Percentiles rank a stretch among this genome's conserved stretches.
Evolutionary conservation across 2,888 invertebrate genomes (phyloP).

Genomic region (Amblyteles armatorius): DNA sequence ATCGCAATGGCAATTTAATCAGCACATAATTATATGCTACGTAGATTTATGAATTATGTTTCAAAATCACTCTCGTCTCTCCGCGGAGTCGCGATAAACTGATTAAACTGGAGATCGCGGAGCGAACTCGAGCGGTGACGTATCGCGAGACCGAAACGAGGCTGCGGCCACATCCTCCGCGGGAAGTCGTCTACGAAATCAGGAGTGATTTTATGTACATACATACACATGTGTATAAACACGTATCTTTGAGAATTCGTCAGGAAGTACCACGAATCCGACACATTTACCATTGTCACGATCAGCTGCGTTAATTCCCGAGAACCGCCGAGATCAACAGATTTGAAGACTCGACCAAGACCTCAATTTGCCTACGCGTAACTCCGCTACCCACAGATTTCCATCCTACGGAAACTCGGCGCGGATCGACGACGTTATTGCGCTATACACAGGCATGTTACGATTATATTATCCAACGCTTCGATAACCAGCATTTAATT

Average conservation of each 20-base stretch:
- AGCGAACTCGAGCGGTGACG: constrained; percentile 16
- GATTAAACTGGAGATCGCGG: background rate
- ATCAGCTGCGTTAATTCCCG: constrained; percentile 4
- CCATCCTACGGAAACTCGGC: constrained; percentile 71
- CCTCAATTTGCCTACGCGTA: constrained; percentile 76
- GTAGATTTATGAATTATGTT: background rate
- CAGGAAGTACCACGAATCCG: constrained; percentile 64
- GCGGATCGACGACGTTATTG: constrained; percentile 55
- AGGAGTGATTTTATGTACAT: background rate
- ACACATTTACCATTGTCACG: constrained; percentile 55
- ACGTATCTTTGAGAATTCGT: constrained; percentile 56
- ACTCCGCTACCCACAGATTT: constrained; percentile 72
- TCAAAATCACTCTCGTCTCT: background rate
- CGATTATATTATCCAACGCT: constrained; percentile 55
- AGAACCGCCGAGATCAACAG: constrained; percentile 65
- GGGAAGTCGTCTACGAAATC: background rate
- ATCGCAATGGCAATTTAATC: background rate
- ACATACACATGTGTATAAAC: background rate
- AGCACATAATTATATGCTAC: background rate
- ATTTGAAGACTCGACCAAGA: constrained; percentile 75
- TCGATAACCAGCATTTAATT: constrained; percentile 64
- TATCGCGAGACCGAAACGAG: constrained; percentile 1
- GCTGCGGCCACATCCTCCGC: constrained; percentile 32
- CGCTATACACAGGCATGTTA: constrained; percentile 30
- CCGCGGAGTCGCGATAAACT: constrained; percentile 13